These are phyloP conservation scores for Spinus olivaceus DNA, from an alignment of 2,797 vertebrate genomes.

Conservation along the genomic window DNA sequence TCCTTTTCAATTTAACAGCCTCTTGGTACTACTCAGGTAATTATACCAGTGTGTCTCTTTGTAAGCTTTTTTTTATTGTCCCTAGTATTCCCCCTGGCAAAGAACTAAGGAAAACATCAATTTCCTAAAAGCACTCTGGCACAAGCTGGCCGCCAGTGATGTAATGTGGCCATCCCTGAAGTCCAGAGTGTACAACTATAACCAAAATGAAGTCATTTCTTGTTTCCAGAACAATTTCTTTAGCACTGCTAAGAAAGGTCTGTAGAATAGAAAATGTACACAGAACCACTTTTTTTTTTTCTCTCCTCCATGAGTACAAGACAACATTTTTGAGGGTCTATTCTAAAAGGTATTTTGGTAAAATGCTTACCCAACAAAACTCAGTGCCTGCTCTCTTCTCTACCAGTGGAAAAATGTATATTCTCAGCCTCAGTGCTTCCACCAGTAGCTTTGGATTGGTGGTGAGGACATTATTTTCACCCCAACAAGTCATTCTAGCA, in stretches of 20 bases:
- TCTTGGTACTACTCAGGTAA: conserved; percentile 1
- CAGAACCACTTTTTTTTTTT: not conserved
- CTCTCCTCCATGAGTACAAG: not conserved
- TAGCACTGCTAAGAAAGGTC: not conserved
- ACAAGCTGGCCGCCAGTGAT: not conserved
- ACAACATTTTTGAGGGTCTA: not conserved
- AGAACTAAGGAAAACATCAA: not conserved
- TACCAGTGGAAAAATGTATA: not conserved
- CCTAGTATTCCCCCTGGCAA: not conserved
- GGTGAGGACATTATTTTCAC: not conserved
- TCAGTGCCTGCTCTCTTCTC: not conserved
- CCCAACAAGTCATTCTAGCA: not conserved
- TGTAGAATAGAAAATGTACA: not conserved
- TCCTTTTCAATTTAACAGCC: not conserved
- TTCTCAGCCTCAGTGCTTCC: not conserved
- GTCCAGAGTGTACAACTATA: not conserved
- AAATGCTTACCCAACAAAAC: not conserved
- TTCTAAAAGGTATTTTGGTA: not conserved
- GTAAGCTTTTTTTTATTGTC: conserved; percentile 19
- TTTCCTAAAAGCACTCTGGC: not conserved
- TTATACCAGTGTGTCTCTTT: not conserved
- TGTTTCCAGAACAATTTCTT: not conserved
- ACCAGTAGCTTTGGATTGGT: not conserved
- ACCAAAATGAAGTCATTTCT: not conserved
- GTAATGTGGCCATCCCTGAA: not conserved